Base-by-base conservation (phyloP, 2,888 invertebrate species). In the Calameuta pallipes region DNA sequence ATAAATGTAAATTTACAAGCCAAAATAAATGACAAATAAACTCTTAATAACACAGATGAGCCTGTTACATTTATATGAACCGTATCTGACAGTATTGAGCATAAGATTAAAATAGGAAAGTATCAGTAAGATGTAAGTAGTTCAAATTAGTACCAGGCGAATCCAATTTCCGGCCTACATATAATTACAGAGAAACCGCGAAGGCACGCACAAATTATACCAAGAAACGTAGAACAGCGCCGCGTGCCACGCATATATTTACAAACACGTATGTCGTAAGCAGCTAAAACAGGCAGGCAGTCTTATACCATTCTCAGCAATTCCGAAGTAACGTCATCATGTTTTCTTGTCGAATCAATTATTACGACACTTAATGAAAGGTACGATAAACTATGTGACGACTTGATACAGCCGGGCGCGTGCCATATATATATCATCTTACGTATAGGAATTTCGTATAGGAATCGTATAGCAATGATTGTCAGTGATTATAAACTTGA, bases 401-500 rank as follows among this genome's bases (percentile, higher is more conserved):
- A 23, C 15, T 56, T 56, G 56, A 56, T 56, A 9, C 56, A 56
- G 56, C 56, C 56, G 23, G 23, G 23, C 9, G 9, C 9, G 56
- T 23, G 56, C 6, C 23, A 23, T 15, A 41, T 56, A 23, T 56
- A 23, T 23, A 41, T 56, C 23, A 56, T 31, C 31, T 1, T 31
- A 31, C 31, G 31, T 31, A 31, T 31, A 31, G 31, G 31, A 31
- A 31, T 31, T 31, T 31, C 31, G 23, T 23, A 56, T 56, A 56
- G 23, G 23, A 23, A 56, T 56, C 9, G 23, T 23, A 56, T 23
- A 23, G 9, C 56, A 23, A 56, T 56, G 23, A 56, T 56, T 56
- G 23, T 56, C 56, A 56, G 9, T 23, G 23, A 84, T 84, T 81
- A 80, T 71, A 70, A 84, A 85, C 77, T 80, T 78, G 30, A 76